phyloP scores from a whole-genome alignment of 2,113 vertebrate genomes.

The Saguinus midas region DNA sequence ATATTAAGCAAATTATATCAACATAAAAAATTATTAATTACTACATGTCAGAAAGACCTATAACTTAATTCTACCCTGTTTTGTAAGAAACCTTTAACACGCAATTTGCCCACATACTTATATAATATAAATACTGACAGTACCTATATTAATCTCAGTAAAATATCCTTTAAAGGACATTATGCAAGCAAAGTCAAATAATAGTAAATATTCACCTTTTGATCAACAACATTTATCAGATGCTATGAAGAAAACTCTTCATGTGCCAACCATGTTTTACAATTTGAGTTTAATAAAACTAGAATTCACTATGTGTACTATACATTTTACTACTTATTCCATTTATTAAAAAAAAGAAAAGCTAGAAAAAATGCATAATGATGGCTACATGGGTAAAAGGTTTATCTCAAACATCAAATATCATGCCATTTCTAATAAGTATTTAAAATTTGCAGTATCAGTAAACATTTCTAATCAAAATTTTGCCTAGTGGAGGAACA shows the following conservation, averaged over 20 bases:
- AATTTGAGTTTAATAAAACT: slow-evolving; percentile 27
- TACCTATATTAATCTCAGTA: background rate
- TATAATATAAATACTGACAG: background rate
- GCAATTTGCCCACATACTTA: slow-evolving; percentile 7
- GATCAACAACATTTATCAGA: background rate
- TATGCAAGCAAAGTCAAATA: slow-evolving; percentile 23
- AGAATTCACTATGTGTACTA: background rate
- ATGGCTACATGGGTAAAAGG: background rate
- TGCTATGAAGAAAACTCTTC: background rate
- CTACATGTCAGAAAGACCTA: background rate
- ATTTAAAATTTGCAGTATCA: slow-evolving; percentile 5
- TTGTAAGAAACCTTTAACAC: slow-evolving; percentile 7
- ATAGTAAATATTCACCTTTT: background rate
- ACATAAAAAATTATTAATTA: background rate
- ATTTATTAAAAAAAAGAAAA: background rate
- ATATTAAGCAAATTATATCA: background rate
- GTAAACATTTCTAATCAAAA: background rate
- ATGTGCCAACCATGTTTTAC: slow-evolving; percentile 13
- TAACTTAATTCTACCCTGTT: slow-evolving; percentile 37
- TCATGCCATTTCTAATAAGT: background rate
- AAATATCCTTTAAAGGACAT: slow-evolving; percentile 22
- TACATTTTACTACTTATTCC: background rate
- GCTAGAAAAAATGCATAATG: background rate
- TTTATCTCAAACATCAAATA: slow-evolving; percentile 15
- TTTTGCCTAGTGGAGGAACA: slow-evolving; percentile 1